phyloP scores from a whole-genome alignment of 2,113 vertebrate species.

The Ameiurus melas region DNA sequence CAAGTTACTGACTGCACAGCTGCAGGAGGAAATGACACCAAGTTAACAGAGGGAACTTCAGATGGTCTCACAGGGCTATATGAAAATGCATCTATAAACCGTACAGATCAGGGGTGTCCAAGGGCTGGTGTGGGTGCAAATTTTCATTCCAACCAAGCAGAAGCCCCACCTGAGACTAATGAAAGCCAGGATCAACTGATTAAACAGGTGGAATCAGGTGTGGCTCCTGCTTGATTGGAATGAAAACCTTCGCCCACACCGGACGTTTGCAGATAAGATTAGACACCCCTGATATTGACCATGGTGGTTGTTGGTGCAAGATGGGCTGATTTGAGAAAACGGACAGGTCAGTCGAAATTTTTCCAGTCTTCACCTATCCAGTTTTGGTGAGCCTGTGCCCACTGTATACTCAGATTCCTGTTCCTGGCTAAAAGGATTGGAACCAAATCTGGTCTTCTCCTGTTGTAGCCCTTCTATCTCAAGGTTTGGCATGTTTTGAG shows the following conservation, averaged over 20 bases:
- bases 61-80: neutral
- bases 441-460: no score
- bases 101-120: neutral
- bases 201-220: no score
- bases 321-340: neutral
- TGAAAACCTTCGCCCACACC: no score
- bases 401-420: no score
- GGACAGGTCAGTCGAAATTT: neutral
- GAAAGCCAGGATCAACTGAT: no score
- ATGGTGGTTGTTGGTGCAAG: neutral
- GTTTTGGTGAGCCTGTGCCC: neutral
- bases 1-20: conserved; percentile 84
- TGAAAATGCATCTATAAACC: neutral
- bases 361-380: neutral
- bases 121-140: no score
- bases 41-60: neutral
- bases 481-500: neutral
- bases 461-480: no score
- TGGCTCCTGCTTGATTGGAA: no score
- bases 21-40: conserved; percentile 61
- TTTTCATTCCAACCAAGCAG: no score
- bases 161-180: no score
- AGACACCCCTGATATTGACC: neutral
- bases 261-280: no score
- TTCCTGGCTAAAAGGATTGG: no score